Conservation (phyloP, 2,888 invertebrate species). For the Xanthorhoe spadicearia region DNA sequence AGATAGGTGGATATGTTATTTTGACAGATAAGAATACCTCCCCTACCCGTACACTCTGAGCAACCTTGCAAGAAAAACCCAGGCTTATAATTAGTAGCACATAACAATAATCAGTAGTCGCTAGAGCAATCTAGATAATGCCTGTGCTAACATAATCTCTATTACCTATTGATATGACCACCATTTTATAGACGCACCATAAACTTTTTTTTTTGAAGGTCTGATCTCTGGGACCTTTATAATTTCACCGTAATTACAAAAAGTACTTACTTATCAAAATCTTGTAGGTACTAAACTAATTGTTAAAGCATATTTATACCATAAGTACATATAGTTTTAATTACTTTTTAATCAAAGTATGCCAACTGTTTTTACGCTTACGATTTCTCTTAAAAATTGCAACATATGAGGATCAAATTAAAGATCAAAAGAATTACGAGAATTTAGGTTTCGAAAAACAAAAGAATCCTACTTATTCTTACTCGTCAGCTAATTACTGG, state of each 20-base stretch:
- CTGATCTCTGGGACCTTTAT: too few relatives aligned
- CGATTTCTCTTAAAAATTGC: slow-evolving; percentile 5
- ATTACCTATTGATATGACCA: not conserved
- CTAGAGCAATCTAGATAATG: not conserved
- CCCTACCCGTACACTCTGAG: not conserved
- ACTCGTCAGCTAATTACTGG: slow-evolving; percentile 35
- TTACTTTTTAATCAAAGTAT: too few relatives aligned
- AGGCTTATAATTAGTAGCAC: not conserved
- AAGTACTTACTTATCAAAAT: too few relatives aligned
- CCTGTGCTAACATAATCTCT: not conserved
- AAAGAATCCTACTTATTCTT: slow-evolving; percentile 35
- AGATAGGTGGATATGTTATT: too few relatives aligned
- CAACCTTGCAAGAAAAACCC: not conserved
- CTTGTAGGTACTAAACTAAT: too few relatives aligned
- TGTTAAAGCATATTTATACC: too few relatives aligned
- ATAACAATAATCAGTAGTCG: slow-evolving; percentile 5
- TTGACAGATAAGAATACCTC: not conserved
- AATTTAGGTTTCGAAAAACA: slow-evolving; percentile 28
- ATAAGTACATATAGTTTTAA: too few relatives aligned
- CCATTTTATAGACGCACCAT: slow-evolving; percentile 11
- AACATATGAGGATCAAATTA: not conserved
- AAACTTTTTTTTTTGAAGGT: too few relatives aligned
- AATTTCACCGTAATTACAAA: too few relatives aligned
- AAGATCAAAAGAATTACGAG: slow-evolving; percentile 2
- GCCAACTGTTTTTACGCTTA: not conserved